Conservation (phyloP, 2,888 invertebrate genomes). For the Pseudanteris insignis region DNA sequence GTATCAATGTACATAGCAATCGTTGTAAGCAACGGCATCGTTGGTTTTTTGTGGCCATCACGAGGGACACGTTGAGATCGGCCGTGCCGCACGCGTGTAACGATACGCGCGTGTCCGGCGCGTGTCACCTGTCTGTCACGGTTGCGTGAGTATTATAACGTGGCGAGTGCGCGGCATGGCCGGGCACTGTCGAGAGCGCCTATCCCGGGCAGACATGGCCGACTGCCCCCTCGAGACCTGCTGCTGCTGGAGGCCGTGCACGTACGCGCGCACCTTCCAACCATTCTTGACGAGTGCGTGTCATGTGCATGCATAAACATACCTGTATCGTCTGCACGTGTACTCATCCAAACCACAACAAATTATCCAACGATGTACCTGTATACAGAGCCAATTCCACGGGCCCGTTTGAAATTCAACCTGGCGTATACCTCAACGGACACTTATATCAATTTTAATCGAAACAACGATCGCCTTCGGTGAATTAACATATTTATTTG, state of each 20-base stretch:
- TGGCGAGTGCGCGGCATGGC: constrained; percentile 41
- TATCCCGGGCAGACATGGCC: constrained; percentile 60
- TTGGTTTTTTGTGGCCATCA: too few relatives aligned
- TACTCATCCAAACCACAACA: constrained; percentile 34
- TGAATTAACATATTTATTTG: too few relatives aligned
- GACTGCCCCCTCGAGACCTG: constrained; percentile 57
- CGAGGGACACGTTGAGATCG: too few relatives aligned
- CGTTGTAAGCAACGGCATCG: too few relatives aligned
- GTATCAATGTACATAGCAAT: too few relatives aligned
- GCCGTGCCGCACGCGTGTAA: constrained; percentile 29
- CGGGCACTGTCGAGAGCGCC: constrained; percentile 50
- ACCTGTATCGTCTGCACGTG: constrained; percentile 28
- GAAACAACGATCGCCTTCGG: too few relatives aligned
- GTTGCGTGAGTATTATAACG: constrained; percentile 54
- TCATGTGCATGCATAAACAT: constrained; percentile 40
- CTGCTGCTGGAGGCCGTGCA: constrained; percentile 42
- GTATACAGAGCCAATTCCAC: constrained; percentile 3
- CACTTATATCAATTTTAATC: too few relatives aligned
- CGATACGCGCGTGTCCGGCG: constrained; percentile 60
- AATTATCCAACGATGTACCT: constrained; percentile 16
- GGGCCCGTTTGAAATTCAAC: too few relatives aligned
- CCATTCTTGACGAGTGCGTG: constrained; percentile 28
- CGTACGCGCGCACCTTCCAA: constrained; percentile 40
- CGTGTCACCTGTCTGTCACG: constrained; percentile 66
- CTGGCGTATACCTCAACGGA: too few relatives aligned